phyloP scores from a whole-genome alignment of 1,140 invertebrate genomes.

The Euschistus heros region DNA sequence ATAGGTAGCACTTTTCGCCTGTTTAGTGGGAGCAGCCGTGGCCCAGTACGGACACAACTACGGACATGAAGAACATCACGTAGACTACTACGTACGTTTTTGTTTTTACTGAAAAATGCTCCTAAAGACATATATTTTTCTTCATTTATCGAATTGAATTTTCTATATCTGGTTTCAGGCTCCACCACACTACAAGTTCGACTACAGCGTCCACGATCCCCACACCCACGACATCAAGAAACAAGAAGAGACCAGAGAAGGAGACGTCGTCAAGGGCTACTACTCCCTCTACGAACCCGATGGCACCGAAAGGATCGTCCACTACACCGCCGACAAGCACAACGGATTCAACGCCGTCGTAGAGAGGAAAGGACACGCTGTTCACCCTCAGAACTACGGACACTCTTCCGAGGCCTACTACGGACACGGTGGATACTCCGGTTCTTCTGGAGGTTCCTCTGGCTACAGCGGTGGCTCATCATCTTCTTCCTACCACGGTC shows the following conservation, averaged over 20 bases:
- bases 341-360: constrained; percentile 11
- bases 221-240: constrained; percentile 41
- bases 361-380: constrained; percentile 3
- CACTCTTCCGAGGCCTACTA: neutral
- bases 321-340: constrained; percentile 13
- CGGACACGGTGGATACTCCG: neutral
- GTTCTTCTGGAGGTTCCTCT: too few relatives aligned
- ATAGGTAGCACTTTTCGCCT: neutral
- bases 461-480: too few relatives aligned
- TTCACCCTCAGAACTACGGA: neutral
- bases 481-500: too few relatives aligned
- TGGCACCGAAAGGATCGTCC: constrained; percentile 4
- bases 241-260: constrained; percentile 37
- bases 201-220: constrained; percentile 43
- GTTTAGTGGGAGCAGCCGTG: neutral
- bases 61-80: constrained; percentile 13
- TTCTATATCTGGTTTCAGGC: too few relatives aligned
- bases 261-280: constrained; percentile 10
- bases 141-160: neutral
- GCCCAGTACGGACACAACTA: neutral
- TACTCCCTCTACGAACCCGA: constrained; percentile 13
- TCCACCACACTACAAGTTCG: constrained; percentile 39
- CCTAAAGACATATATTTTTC: neutral
- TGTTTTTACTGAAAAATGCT: neutral
- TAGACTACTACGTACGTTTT: constrained; percentile 19